Base-by-base conservation (phyloP, 2,888 invertebrate genomes). In the Eilema griseolum region DNA sequence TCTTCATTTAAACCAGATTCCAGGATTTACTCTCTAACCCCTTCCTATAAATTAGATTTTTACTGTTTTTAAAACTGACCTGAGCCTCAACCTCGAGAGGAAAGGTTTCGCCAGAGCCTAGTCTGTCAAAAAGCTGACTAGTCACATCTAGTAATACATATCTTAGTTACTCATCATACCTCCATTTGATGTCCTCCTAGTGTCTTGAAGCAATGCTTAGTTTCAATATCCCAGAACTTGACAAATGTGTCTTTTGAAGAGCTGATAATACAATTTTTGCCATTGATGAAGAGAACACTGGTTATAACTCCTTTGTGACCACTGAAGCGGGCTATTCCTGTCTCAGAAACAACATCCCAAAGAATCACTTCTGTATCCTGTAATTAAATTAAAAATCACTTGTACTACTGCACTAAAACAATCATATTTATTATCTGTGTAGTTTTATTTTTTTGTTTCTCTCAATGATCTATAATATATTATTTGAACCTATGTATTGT, bases 221-320 rank as follows among this genome's bases (percentile, higher is more conserved):
- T 98, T 80, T 98, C 97, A 78, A 99, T 95, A 90, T 99, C 98
- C 99, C 99, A 99, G 90, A 99, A 98, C 91, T 99, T 99, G 0
- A 99, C 96, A 89, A 98, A 98, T 12, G 98, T 98, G 89, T 99
- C 99, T 90, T 98, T 99, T 0, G 99, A 99, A 56, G 97, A 96
- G 83, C 98, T 97, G 11, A 98, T 95, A 12, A 98, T 90, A 77
- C 97, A 96, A 79, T 97, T 96, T 79, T 96, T 96, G 70, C 97
- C 95, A 71, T 96, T 96, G 89, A 98, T 96, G 84, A 98, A 98
- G 11, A 96, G 94, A 0, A 97, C 93, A 93, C 98, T 97, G 0
- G 99, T 99, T 24, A 99, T 96, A 0, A 97, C 96, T 26, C 98
- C 98, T 90, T 98, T 99, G 92, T 99, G 99, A 0, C 99, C 99